Conservation (phyloP, 2,888 invertebrate genomes). For the Monopis laevigella region DNA sequence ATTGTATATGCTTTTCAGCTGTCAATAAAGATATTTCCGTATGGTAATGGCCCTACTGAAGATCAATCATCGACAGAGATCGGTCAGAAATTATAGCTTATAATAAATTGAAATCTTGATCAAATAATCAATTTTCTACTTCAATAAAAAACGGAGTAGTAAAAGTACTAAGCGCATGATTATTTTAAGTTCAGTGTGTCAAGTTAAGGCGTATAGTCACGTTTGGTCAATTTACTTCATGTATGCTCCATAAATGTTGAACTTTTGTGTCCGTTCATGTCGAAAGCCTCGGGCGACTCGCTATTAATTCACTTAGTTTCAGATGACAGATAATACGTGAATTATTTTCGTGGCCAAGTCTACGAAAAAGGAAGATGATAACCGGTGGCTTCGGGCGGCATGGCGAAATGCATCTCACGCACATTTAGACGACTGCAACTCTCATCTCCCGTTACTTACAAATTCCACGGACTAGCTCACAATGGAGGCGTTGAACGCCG, state of each 20-base stretch:
- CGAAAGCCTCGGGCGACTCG: constrained; percentile 9
- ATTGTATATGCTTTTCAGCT: constrained; percentile 39
- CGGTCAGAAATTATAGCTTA: too few relatives aligned
- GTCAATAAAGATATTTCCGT: constrained; percentile 50
- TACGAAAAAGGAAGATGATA: constrained; percentile 10
- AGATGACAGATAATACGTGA: not conserved
- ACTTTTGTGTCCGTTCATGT: constrained; percentile 15
- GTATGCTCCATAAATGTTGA: constrained; percentile 23
- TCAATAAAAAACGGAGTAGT: constrained; percentile 4
- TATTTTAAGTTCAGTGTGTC: constrained; percentile 13
- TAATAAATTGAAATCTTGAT: too few relatives aligned
- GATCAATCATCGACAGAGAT: constrained; percentile 34
- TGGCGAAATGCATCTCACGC: constrained; percentile 44
- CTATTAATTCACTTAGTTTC: constrained; percentile 3
- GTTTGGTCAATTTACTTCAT: constrained; percentile 21
- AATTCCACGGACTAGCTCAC: constrained; percentile 42
- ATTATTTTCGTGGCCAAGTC: not conserved
- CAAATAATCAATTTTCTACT: too few relatives aligned
- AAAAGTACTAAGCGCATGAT: constrained; percentile 13
- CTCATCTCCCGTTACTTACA: constrained; percentile 47
- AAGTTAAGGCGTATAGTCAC: constrained; percentile 22
- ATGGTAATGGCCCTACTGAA: constrained; percentile 34
- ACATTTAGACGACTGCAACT: constrained; percentile 39
- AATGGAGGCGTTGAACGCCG: constrained; percentile 36
- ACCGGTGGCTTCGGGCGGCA: constrained; percentile 24